Conservation (phyloP, 2,888 invertebrate genomes). For the Harpalus rubripes region DNA sequence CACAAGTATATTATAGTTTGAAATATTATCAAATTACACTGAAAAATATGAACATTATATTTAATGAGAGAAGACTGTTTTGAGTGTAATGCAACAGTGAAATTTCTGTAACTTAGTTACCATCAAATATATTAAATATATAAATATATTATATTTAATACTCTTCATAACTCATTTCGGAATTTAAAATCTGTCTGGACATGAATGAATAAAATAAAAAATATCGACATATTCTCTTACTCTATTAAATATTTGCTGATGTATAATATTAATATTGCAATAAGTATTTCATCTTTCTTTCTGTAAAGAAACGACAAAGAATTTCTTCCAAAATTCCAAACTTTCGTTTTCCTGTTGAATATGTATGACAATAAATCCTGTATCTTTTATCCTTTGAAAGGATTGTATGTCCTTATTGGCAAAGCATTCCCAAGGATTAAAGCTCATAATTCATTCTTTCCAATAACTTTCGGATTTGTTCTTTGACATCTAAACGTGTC, state of each 20-base stretch:
- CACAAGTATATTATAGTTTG: background rate
- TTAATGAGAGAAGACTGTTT: too few species aligned
- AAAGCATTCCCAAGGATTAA: slow-evolving; percentile 60
- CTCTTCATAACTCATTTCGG: background rate
- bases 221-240: too few species aligned
- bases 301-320: background rate
- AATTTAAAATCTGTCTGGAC: background rate
- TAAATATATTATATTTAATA: background rate
- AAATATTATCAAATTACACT: background rate
- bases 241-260: background rate
- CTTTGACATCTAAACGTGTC: slow-evolving; percentile 35
- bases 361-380: background rate
- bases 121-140: too few species aligned
- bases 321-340: background rate
- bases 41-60: background rate
- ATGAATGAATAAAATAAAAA: background rate
- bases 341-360: background rate
- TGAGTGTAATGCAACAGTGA: too few species aligned
- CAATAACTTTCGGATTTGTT: slow-evolving; percentile 58
- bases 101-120: too few species aligned
- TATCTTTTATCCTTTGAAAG: slow-evolving; percentile 6
- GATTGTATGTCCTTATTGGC: slow-evolving; percentile 3
- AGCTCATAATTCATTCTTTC: slow-evolving; percentile 60
- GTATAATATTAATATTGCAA: background rate
- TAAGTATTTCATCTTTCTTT: background rate